Evolutionary conservation across 2,888 invertebrate species (phyloP).

Genomic region (Hyalella azteca): DNA sequence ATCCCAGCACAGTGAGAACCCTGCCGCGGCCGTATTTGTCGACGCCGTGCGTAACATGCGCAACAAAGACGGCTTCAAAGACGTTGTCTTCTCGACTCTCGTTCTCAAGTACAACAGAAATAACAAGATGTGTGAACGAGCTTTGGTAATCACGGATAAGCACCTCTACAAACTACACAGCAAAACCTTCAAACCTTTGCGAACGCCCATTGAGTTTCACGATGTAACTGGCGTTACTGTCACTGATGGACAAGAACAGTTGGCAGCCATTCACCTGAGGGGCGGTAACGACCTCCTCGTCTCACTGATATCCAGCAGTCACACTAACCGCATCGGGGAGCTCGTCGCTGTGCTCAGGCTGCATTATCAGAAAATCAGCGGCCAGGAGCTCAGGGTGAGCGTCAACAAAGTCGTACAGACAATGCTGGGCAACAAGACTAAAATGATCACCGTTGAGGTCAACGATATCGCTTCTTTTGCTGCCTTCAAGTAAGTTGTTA

Average conservation of each 20-base stretch:
- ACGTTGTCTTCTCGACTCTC: conserved; percentile 72
- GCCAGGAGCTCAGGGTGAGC: conserved; percentile 62
- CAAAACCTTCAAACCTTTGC: conserved; percentile 83
- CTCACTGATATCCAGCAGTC: conserved; percentile 68
- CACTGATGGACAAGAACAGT: conserved; percentile 81
- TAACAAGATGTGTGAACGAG: conserved; percentile 84
- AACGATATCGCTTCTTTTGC: conserved; percentile 62
- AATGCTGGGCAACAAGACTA: conserved; percentile 64
- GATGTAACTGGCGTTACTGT: conserved; percentile 80
- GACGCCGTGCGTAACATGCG: conserved; percentile 73
- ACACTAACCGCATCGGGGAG: conserved; percentile 84
- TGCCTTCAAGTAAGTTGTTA: conserved; percentile 52
- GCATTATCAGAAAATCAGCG: conserved; percentile 60
- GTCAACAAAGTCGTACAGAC: conserved; percentile 63
- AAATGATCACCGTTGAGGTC: conserved; percentile 62
- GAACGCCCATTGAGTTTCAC: conserved; percentile 50
- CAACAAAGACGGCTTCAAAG: conserved; percentile 72
- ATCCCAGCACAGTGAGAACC: conserved; percentile 72
- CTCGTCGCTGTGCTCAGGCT: conserved; percentile 79
- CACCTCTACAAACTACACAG: conserved; percentile 86
- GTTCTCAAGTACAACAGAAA: conserved; percentile 75
- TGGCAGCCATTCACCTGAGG: conserved; percentile 84
- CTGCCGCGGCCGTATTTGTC: conserved; percentile 71
- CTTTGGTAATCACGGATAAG: conserved; percentile 83
- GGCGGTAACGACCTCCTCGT: conserved; percentile 89